phyloP scores from a whole-genome alignment of 2,797 vertebrate species.

The Tiaroga cobitis region DNA sequence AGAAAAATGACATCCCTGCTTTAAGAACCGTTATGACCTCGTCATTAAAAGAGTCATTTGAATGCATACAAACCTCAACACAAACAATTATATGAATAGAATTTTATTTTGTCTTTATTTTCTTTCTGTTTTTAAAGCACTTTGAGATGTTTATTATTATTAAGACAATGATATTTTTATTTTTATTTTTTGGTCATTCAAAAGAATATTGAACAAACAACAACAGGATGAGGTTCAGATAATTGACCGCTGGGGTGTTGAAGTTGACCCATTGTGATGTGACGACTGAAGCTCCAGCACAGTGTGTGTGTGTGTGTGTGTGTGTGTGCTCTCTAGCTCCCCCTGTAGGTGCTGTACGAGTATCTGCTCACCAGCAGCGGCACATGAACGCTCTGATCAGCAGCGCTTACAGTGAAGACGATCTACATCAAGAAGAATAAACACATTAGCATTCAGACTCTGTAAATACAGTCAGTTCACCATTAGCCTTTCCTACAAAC shows the following conservation, averaged over 20 bases:
- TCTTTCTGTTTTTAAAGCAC: background rate
- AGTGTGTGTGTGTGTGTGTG: too few relatives aligned
- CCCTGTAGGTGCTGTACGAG: slow-evolving; percentile 90
- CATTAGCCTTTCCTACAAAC: slow-evolving; percentile 63
- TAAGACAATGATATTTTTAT: background rate
- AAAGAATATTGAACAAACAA: background rate
- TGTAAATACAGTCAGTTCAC: too few relatives aligned
- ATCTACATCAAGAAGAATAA: slow-evolving; percentile 75
- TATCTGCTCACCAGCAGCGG: slow-evolving; percentile 89
- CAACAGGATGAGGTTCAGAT: background rate
- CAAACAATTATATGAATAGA: background rate
- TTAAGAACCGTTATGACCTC: background rate
- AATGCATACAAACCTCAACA: background rate
- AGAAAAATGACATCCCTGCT: background rate
- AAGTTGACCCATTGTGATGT: background rate
- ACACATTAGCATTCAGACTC: background rate
- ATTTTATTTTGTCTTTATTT: background rate
- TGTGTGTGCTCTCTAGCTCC: slow-evolving; percentile 73
- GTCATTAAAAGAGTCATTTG: background rate
- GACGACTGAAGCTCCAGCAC: too few relatives aligned
- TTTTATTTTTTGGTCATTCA: background rate
- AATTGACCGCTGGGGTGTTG: background rate
- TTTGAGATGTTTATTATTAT: background rate
- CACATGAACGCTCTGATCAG: slow-evolving; percentile 82
- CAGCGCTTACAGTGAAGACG: slow-evolving; percentile 81